Conservation (phyloP, 2,888 invertebrate species). For the Kuschelorhynchus macadamiae region DNA sequence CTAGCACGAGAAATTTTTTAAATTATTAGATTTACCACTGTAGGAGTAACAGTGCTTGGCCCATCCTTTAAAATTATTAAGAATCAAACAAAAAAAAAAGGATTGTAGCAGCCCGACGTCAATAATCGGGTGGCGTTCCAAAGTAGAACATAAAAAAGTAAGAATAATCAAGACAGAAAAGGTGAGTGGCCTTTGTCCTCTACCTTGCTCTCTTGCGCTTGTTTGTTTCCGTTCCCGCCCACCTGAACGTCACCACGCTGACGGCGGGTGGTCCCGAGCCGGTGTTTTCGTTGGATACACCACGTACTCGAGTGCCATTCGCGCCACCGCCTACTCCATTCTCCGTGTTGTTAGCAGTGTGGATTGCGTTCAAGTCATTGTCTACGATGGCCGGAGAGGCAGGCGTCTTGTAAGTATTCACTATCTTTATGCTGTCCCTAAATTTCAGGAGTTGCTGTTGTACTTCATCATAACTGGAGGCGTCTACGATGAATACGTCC, state of each 20-base stretch:
- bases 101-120: constrained; percentile 1
- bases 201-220: constrained; percentile 75
- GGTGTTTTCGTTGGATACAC: constrained; percentile 16
- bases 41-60: background rate
- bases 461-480: constrained; percentile 84
- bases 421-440: constrained; percentile 80
- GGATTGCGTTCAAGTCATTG: constrained; percentile 17
- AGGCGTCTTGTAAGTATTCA: constrained; percentile 77
- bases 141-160: constrained; percentile 1
- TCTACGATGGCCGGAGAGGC: constrained; percentile 62
- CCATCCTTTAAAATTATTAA: background rate
- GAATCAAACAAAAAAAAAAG: background rate
- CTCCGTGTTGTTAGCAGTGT: constrained; percentile 26
- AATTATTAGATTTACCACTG: background rate
- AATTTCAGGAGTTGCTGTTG: constrained; percentile 85
- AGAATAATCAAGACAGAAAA: constrained; percentile 16
- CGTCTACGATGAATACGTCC: constrained; percentile 95
- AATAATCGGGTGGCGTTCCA: constrained; percentile 1
- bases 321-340: constrained; percentile 53
- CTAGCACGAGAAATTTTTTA: background rate
- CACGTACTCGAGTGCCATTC: constrained; percentile 22
- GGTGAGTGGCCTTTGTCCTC: constrained; percentile 62
- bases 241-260: constrained; percentile 94
- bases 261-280: constrained; percentile 74
- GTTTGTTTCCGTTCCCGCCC: constrained; percentile 73